These are phyloP conservation scores for Meiosimyza decipiens DNA, from an alignment of 2,888 invertebrate species.

Conservation along the genomic window DNA sequence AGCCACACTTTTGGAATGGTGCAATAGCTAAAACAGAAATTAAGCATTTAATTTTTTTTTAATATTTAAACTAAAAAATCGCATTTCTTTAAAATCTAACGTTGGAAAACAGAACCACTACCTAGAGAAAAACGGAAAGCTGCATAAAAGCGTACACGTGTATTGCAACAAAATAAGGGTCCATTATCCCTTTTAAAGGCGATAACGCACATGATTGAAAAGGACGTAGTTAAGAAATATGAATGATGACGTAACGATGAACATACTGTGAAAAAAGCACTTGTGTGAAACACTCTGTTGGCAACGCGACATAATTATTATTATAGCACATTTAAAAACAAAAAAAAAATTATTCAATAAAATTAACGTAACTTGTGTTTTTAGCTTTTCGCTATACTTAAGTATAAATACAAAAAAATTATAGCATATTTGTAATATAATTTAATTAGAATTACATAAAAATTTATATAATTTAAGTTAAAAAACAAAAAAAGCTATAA, in stretches of 20 bases:
- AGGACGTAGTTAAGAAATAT: not conserved
- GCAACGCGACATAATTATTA: constrained; percentile 36
- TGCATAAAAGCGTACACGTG: constrained; percentile 34
- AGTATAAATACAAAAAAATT: not conserved
- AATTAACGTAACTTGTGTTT: too few relatives aligned
- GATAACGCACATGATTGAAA: constrained; percentile 3
- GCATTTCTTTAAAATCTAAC: not conserved
- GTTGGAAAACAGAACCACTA: too few relatives aligned
- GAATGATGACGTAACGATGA: constrained; percentile 17
- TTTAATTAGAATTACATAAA: too few relatives aligned
- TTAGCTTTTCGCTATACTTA: too few relatives aligned
- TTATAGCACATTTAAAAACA: not conserved
- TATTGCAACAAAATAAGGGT: constrained; percentile 12
- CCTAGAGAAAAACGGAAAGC: not conserved
- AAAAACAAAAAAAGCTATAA: constrained; percentile 14
- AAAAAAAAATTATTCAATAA: too few relatives aligned
- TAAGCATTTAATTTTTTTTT: constrained; percentile 36
- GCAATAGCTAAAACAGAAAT: constrained; percentile 35
- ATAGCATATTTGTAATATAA: constrained; percentile 9
- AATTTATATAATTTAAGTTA: not conserved
- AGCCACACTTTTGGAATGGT: constrained; percentile 12
- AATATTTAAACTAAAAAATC: not conserved
- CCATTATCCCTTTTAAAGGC: too few relatives aligned
- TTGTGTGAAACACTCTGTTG: constrained; percentile 32
- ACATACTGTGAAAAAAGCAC: constrained; percentile 34